These are phyloP conservation scores for Dicyrtoma fusca DNA, from an alignment of 2,888 invertebrate species.

Conservation along the genomic window DNA sequence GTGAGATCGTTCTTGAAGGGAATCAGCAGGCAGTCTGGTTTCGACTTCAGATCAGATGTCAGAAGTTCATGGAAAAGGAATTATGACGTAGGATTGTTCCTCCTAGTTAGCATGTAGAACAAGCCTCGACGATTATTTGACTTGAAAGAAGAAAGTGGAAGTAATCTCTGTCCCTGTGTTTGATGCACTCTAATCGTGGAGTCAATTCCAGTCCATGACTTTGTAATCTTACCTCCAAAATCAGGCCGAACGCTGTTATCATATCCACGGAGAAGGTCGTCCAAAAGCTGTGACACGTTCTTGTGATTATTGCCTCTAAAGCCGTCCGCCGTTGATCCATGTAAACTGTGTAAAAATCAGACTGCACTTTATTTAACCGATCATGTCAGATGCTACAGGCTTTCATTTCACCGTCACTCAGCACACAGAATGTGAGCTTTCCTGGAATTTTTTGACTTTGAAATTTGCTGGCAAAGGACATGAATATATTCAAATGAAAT, in stretches of 20 bases:
- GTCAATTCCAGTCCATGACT: too few species aligned
- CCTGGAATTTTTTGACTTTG: neutral
- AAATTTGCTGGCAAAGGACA: neutral
- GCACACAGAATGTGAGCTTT: neutral
- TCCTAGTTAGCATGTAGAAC: too few species aligned
- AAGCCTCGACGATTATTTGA: too few species aligned
- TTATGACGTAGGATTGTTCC: too few species aligned
- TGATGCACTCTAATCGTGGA: too few species aligned
- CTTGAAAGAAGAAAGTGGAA: too few species aligned
- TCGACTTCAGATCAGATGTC: too few species aligned
- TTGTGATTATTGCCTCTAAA: constrained; percentile 40
- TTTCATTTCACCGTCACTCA: too few species aligned
- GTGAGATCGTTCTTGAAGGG: too few species aligned
- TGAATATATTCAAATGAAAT: neutral
- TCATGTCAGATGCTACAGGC: neutral
- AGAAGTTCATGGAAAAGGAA: too few species aligned
- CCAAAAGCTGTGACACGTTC: constrained; percentile 72
- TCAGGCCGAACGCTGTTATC: constrained; percentile 79
- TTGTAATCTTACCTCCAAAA: constrained; percentile 68
- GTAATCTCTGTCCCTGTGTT: too few species aligned
- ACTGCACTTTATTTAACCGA: neutral
- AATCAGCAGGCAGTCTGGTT: too few species aligned
- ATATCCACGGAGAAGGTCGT: constrained; percentile 75
- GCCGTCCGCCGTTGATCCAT: constrained; percentile 28
- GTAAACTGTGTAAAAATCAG: neutral